Base-by-base conservation (phyloP, 2,113 vertebrate species). In the Grammomys surdaster region DNA sequence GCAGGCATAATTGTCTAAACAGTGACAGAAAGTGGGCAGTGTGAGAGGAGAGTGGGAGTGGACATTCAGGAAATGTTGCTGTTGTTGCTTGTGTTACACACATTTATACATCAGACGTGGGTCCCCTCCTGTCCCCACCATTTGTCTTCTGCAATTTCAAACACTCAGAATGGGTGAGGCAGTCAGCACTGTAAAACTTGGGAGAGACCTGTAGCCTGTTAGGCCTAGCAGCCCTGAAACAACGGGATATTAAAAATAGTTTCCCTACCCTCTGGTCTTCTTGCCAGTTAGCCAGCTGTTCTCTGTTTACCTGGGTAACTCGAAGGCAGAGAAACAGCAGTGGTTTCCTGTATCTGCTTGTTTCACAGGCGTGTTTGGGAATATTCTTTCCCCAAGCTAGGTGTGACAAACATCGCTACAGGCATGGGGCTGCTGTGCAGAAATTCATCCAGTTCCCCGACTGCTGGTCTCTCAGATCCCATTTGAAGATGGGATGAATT, bases 1-100 rank as follows among this genome's bases (percentile, higher is more conserved):
- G 93, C 65, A 76, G 77, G 88, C 93, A 51, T 92, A 90, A 91
- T 92, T 86, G 58, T 88, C 97, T 92, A 51, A 85, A 82, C 24
- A 77, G 81, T 70, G 85, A 51, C 73, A 12, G 67, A 5, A 84
- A 86, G 56, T 69, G 73, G 46, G 33, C 51, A 95, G 76, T n/a
- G 26, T 54, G 40, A 19, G 51, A 73, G 54, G 70, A 73, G 4
- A 48, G 36, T 54, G 54, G 80, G 54, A 77, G 92, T 48, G 92
- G 91, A 72, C 75, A 9, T 77, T 92, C 51, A 87, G 82, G 92
- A 93, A 88, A 87, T 75, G 56, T 72, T 77, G 87, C 91, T 93
- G 6, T 96, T 91, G 51, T 60, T 89, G 17, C 43, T 95, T 33
- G 36, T 91, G 88, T 76, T 85, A 28, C 67, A 73, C 81, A 65